Evolutionary conservation across 1,140 invertebrate genomes (phyloP).

Genomic region (Caenorhabditis inopinata): DNA sequence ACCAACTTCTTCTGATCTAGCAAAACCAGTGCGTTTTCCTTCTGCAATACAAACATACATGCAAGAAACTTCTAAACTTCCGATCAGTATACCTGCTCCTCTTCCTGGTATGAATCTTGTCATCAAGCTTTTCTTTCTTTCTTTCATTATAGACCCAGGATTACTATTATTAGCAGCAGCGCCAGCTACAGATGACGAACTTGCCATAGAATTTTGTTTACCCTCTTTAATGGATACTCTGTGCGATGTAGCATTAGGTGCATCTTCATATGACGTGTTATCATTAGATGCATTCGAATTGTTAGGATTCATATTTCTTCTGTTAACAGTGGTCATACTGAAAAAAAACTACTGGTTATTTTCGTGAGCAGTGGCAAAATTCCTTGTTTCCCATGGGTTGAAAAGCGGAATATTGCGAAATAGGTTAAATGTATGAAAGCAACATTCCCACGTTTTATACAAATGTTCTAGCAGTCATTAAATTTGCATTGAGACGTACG

Average conservation of each 20-base stretch:
- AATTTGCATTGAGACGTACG: slow-evolving; percentile 13
- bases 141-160: slow-evolving; percentile 53
- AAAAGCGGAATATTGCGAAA: too few relatives aligned
- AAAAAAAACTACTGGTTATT: neutral
- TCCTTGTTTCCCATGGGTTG: too few relatives aligned
- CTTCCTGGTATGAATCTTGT: slow-evolving; percentile 63
- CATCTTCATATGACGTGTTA: neutral
- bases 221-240: neutral
- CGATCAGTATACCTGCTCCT: slow-evolving; percentile 42
- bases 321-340: slow-evolving; percentile 1
- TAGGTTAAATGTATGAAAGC: too few relatives aligned
- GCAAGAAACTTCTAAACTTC: neutral
- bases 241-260: neutral
- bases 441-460: too few relatives aligned
- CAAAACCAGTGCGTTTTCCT: slow-evolving; percentile 63
- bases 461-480: too few relatives aligned
- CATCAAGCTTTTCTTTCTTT: slow-evolving; percentile 64
- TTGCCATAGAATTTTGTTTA: neutral
- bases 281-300: neutral
- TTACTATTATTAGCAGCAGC: neutral
- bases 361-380: too few relatives aligned
- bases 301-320: neutral
- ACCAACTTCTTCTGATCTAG: slow-evolving; percentile 65
- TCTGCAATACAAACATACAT: slow-evolving; percentile 48
- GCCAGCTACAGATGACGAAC: neutral